Evolutionary conservation across 2,888 invertebrate species (phyloP), one percentile per base, ranked within the genome.

Genomic region (Phortica okadai): DNA sequence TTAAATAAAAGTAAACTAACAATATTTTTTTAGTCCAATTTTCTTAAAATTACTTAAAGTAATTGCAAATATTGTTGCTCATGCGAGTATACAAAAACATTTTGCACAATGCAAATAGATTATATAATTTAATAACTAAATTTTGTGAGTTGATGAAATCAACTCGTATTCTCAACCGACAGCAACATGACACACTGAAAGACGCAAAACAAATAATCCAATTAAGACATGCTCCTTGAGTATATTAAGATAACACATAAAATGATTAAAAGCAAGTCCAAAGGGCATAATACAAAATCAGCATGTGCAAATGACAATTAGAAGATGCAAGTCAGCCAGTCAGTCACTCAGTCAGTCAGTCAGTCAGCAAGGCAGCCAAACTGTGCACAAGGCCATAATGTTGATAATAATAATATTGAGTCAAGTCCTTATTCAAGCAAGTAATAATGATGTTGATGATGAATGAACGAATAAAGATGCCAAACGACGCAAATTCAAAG

Each of bases 201-300:
- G 67, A 41, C 67, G 41, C 44, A 67, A 54, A 72, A 72, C 54
- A 72, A 72, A 54, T 72, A 72, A 72, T 72, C 70, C 56, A 72
- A 72, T 72, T 56, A 72, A 41, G 44, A 54, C 70, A 54, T 33
- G 70, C 70, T 72, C 54, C 70, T 72, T 72, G 70, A 54, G 70
- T 11, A 72, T 72, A 72, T 72, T 72, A 56, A 56, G 54, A 72
- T 72, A 72, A 72, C 21, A 62, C 62, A 62, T 72, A 72, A 72
- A 72, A 72, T 72, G 70, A 72, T 72, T 72, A 72, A 33, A 72
- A 56, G 33, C 54, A 54, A 72, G 70, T 56, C 70, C 70, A 72
- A 56, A 72, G 70, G 70, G 70, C 41, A 72, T 56, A 62, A 25
- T 25, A 62, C 25, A 11, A 62, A 25, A 62, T 16, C 62, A 62